Base-by-base conservation (phyloP, 2,797 vertebrate genomes). In the Phrynocephalus guinanensis region DNA sequence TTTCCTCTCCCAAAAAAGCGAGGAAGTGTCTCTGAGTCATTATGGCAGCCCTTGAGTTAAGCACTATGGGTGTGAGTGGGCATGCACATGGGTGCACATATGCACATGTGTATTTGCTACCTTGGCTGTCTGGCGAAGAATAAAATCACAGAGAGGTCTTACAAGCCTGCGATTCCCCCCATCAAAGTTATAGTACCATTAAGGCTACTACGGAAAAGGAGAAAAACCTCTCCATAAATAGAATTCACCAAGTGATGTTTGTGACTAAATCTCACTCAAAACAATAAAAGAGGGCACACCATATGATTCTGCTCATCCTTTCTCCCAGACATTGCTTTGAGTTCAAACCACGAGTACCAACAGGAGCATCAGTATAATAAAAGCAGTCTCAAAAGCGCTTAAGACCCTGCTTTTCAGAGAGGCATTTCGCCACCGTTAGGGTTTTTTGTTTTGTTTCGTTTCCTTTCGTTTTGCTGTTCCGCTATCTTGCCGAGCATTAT, bases 111-210 rank as follows among this genome's bases (percentile, higher is more conserved):
- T 82, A 92, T 89, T 91, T 71, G 86, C 88, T 92, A 77, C 92
- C 86, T 90, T 88, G 89, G 91, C 91, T 94, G 89, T 93, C 93
- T 94, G 92, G 93, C 92, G 94, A 92, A 93, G 92, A 92, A 89
- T 85, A 91, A 93, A 93, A 90, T 90, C 82, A 71, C 92, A 92
- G 89, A 91, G 92, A 92, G 91, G 93, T 90, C 89, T 85, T 89
- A 86, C 91, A 90, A 90, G 87, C 82, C 89, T 84, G 85, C 79
- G 88, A 86, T 91, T 73, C 83, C 88, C 86, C 8, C 38, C 24
- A 18, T 20, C 79, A 71, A n/a, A 72, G 7, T 22, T 70, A 68
- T 1, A 70, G 16, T 52, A 56, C 15, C 16, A 72, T 30, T 9
- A 52, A 71, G 28, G 26, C n/a, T 71, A 52, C 9, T 50, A n/a